Evolutionary conservation across 2,888 invertebrate species (phyloP).

Genomic region (Heliconius ethilla): DNA sequence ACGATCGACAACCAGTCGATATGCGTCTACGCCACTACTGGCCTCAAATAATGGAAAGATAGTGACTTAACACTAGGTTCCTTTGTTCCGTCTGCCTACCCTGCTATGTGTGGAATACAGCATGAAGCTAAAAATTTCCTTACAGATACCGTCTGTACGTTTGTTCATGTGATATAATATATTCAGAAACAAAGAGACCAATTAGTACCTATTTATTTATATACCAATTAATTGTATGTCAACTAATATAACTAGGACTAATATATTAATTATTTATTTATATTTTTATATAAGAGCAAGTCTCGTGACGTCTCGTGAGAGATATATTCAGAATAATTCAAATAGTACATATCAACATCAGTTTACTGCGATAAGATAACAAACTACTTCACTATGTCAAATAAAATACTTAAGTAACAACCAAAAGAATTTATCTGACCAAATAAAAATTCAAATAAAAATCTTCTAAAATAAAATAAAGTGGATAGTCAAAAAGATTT

Average conservation of each 20-base stretch:
- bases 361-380: slow-evolving; percentile 11
- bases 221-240: too few species aligned
- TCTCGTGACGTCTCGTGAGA: background rate
- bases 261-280: too few species aligned
- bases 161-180: too few species aligned
- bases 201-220: too few species aligned
- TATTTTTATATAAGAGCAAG: background rate
- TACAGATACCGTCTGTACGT: too few species aligned
- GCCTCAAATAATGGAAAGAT: too few species aligned
- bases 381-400: slow-evolving; percentile 6
- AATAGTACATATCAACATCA: slow-evolving; percentile 1
- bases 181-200: too few species aligned
- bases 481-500: too few species aligned
- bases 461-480: background rate
- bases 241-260: too few species aligned
- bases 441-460: background rate
- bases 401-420: background rate
- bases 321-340: slow-evolving; percentile 7
- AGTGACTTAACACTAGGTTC: background rate
- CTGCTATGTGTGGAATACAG: background rate
- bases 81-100: too few species aligned
- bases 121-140: background rate
- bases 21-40: too few species aligned
- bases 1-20: too few species aligned
- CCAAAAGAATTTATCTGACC: background rate